Evolutionary conservation across 2,113 vertebrate genomes (phyloP).

Genomic region (Dendrocopos noguchii): DNA sequence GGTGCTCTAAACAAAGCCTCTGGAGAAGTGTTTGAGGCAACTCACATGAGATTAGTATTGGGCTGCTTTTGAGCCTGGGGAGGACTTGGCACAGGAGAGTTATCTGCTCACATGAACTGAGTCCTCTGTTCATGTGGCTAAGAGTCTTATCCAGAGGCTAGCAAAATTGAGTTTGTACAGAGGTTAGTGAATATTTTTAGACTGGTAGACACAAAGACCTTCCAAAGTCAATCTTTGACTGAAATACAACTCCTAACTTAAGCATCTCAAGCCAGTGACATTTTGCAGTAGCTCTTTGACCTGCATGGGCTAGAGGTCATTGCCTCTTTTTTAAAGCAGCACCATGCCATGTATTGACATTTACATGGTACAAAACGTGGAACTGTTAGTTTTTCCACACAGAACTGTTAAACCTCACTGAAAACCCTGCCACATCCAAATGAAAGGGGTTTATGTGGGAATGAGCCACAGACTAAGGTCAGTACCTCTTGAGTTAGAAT

Average conservation of each 20-base stretch:
- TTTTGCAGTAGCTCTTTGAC: not conserved
- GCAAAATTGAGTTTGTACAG: not conserved
- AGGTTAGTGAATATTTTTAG: not conserved
- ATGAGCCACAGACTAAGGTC: not conserved
- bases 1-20: not conserved
- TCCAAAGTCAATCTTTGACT: not conserved
- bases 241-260: not conserved
- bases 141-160: not conserved
- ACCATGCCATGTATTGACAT: not conserved
- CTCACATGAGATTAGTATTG: not conserved
- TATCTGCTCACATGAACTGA: too few relatives aligned
- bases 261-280: not conserved
- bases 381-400: not conserved
- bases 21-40: not conserved
- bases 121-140: too few relatives aligned
- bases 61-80: not conserved
- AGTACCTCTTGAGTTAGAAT: not conserved
- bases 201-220: not conserved
- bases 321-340: not conserved
- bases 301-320: not conserved
- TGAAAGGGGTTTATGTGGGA: constrained; percentile 5
- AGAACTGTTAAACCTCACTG: not conserved
- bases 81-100: not conserved
- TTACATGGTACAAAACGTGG: not conserved
- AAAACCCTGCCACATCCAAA: not conserved